Evolutionary conservation across 2,113 vertebrate genomes (phyloP).

Genomic region (Tautogolabrus adspersus): DNA sequence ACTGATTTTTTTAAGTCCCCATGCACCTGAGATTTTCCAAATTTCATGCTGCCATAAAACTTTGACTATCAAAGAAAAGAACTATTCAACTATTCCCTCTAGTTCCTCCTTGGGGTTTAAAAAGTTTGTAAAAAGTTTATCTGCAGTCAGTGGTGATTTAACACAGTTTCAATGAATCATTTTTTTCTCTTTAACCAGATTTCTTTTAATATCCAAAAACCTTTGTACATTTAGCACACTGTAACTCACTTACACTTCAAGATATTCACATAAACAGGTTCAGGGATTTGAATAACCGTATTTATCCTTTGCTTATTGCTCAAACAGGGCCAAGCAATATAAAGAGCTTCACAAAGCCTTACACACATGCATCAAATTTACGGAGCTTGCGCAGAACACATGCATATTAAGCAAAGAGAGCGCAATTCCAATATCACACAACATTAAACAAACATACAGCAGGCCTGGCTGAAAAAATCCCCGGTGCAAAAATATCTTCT

Average conservation of each 20-base stretch:
- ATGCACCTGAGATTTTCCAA: background rate
- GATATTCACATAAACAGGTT: background rate
- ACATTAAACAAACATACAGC: background rate
- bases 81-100: background rate
- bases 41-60: constrained; percentile 4
- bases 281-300: background rate
- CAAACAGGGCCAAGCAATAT: background rate
- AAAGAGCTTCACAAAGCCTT: background rate
- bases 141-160: background rate
- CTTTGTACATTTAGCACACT: background rate
- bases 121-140: background rate
- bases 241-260: background rate
- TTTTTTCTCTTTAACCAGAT: constrained; percentile 2
- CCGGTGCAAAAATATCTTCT: background rate
- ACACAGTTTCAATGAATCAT: constrained; percentile 1
- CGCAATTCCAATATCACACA: background rate
- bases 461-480: background rate
- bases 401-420: background rate
- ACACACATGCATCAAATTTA: background rate
- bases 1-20: constrained; percentile 31
- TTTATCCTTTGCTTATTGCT: background rate
- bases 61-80: constrained; percentile 7
- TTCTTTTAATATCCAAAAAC: constrained; percentile 5
- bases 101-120: background rate
- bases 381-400: background rate